Evolutionary conservation across 2,797 vertebrate genomes (phyloP).

Genomic region (Hirundo rustica): DNA sequence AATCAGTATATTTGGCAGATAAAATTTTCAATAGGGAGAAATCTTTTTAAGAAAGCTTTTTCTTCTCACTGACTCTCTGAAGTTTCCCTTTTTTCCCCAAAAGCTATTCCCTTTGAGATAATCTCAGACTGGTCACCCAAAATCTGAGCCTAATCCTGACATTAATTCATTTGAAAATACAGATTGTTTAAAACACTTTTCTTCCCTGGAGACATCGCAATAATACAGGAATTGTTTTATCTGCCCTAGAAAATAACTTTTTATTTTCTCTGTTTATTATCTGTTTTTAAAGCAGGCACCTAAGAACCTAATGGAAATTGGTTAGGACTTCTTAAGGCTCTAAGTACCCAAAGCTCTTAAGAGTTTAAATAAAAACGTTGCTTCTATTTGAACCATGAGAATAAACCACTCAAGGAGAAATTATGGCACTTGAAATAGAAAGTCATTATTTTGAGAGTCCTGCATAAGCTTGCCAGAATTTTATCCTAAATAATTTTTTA

Average conservation of each 20-base stretch:
- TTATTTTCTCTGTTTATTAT: not conserved
- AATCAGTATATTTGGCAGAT: not conserved
- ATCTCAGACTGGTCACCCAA: not conserved
- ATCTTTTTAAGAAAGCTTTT: not conserved
- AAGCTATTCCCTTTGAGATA: not conserved
- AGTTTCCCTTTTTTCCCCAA: not conserved
- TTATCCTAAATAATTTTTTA: not conserved
- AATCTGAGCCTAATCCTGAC: not conserved
- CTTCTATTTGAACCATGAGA: not conserved
- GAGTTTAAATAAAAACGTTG: not conserved
- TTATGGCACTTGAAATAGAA: not conserved
- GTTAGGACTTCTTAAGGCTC: not conserved
- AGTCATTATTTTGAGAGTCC: not conserved
- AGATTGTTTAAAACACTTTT: not conserved
- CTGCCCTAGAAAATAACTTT: not conserved
- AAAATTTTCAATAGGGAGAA: not conserved
- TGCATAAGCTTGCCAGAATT: not conserved
- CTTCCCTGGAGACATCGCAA: not conserved
- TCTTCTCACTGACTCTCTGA: not conserved
- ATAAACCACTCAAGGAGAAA: not conserved
- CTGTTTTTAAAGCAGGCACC: not conserved
- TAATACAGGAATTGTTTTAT: not conserved
- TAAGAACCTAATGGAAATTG: not conserved
- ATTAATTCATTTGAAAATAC: not conserved
- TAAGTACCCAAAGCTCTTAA: not conserved